Evolutionary conservation across 2,888 invertebrate species (phyloP).

Genomic region (Chaitophorus viminalis): DNA sequence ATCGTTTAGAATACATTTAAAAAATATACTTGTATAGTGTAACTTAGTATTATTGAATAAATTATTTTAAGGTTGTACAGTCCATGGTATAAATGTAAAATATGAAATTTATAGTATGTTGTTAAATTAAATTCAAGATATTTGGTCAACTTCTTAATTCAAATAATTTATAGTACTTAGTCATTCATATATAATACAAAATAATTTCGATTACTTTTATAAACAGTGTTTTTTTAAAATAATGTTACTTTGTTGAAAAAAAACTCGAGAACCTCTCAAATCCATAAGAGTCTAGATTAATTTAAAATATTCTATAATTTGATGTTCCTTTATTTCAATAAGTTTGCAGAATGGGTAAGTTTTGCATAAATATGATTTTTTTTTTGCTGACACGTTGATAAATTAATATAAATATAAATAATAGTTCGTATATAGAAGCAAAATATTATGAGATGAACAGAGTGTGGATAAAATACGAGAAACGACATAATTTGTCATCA

Average conservation of each 20-base stretch:
- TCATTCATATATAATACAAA: no score
- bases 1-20: neutral
- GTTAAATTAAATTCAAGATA: no score
- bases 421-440: neutral
- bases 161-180: no score
- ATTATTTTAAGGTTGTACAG: neutral
- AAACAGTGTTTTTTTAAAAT: no score
- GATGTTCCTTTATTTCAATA: neutral
- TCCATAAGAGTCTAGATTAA: no score
- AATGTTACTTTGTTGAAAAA: no score
- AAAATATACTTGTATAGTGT: neutral
- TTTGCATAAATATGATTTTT: neutral
- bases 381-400: neutral
- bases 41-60: neutral
- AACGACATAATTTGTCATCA: neutral
- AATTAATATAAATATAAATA: neutral
- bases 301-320: neutral
- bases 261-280: no score
- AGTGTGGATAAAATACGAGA: neutral
- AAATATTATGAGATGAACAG: neutral
- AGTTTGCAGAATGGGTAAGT: neutral
- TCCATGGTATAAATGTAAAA: neutral
- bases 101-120: neutral
- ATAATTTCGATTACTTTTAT: no score
- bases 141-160: no score